Evolutionary conservation across 2,888 invertebrate genomes (phyloP).

Genomic region (Cephus nigrinus): DNA sequence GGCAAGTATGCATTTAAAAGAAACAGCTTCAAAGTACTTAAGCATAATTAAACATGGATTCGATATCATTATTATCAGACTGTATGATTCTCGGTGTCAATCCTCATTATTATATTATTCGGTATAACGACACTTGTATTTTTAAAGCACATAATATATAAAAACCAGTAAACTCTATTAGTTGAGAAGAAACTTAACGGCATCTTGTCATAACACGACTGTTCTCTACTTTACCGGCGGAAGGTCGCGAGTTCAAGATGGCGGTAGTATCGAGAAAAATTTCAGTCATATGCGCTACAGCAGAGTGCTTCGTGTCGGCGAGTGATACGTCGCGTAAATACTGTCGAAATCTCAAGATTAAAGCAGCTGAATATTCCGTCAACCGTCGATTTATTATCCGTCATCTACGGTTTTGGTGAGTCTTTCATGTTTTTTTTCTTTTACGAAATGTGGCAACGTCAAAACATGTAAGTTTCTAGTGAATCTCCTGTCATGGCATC

Average conservation of each 20-base stretch:
- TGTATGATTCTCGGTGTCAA: not conserved
- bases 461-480: not conserved
- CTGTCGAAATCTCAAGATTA: not conserved
- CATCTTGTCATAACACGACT: not conserved
- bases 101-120: not conserved
- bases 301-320: not conserved
- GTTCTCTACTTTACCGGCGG: not conserved
- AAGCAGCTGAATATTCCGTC: not conserved
- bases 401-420: not conserved
- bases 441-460: not conserved
- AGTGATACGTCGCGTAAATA: not conserved
- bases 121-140: not conserved
- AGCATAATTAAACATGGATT: not conserved
- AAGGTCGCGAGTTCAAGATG: not conserved
- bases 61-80: not conserved
- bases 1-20: not conserved
- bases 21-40: not conserved
- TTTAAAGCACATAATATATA: not conserved
- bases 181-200: not conserved
- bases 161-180: not conserved
- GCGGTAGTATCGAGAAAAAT: not conserved
- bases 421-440: not conserved
- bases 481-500: not conserved
- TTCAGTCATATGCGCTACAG: not conserved
- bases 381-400: not conserved